Base-by-base conservation (phyloP, 2,888 invertebrate genomes). In the Caenorhabditis auriculariae region DNA sequence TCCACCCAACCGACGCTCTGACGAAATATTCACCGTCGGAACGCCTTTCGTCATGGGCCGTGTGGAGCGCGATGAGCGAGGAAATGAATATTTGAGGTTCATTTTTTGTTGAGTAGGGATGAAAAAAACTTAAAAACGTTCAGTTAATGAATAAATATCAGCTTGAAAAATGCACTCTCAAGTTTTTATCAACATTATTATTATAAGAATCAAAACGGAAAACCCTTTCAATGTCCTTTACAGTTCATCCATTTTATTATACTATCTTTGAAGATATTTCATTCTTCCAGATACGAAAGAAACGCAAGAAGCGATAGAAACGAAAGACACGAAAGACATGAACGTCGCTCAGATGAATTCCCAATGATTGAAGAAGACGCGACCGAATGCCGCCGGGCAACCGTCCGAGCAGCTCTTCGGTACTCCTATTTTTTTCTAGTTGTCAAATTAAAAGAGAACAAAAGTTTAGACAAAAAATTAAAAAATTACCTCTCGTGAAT, bases 351-450 rank as follows among this genome's bases (percentile, higher is more conserved):
- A n/a, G 60, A 70, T 27, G 69, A 72, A 21, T 44, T 76, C n/a
- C 74, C 74, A 29, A 66, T 60, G 64, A 66, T 74, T 29, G 72
- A 70, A 53, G 70, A 75, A 37, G 72, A 66, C n/a, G 66, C 66
- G 17, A 66, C 58, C 39, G 66, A 68, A 48, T 68, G 66, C 51
- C 54, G 67, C 37, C 60, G 65, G 47, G 53, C 68, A 26, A 68
- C 68, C 15, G 61, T 68, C 48, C 54, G 63, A 27, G 62, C 62
- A 5, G 9, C 6, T 21, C n/a, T n/a, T 21, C 23, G 12, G 1
- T 3, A 12, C 32, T 26, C n/a, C 26, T 9, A 37, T 35, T 12
- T 32, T 12, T n/a, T 32, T n/a, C 9, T 32, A 32, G n/a, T 32
- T 32, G 35, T n/a, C n/a, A n/a, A 32, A 32, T 32, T 9, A 32